Evolutionary conservation across 2,888 invertebrate genomes (phyloP).

Genomic region (Drosophila pseudotalamancana): DNA sequence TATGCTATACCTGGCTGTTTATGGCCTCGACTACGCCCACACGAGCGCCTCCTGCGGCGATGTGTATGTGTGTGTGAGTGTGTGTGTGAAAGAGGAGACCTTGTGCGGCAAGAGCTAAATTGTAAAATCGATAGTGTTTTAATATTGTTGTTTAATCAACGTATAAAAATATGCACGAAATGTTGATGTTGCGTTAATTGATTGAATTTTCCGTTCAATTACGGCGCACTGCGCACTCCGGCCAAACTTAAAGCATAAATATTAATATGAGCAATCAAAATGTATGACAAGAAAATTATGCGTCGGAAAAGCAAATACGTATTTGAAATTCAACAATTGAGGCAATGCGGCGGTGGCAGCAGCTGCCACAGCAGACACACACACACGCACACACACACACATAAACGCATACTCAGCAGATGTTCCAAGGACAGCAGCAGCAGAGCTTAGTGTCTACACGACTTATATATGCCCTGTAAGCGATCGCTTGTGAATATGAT

Average conservation of each 20-base stretch:
- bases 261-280: conserved; percentile 69
- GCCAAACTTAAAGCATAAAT: conserved; percentile 68
- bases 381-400: conserved; percentile 4
- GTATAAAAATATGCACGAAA: conserved; percentile 34
- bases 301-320: conserved; percentile 44
- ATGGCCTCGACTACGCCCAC: conserved; percentile 53
- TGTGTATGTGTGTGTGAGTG: conserved; percentile 4
- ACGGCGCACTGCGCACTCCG: conserved; percentile 3
- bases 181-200: conserved; percentile 53
- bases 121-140: conserved; percentile 66
- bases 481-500: too few relatives aligned
- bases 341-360: conserved; percentile 10
- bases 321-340: conserved; percentile 54
- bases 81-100: conserved; percentile 3
- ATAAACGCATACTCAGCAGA: conserved; percentile 5
- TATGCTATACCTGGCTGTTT: conserved; percentile 48
- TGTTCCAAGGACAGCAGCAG: conserved; percentile 23
- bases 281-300: conserved; percentile 74
- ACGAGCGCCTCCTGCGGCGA: conserved; percentile 47
- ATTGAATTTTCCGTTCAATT: conserved; percentile 59
- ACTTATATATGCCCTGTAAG: conserved; percentile 16
- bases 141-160: conserved; percentile 48
- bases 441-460: too few relatives aligned
- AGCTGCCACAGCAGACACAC: conserved; percentile 11
- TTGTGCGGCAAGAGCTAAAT: conserved; percentile 25